A percentile compares a stretch with the other conserved stretches of the same genome.
These are phyloP conservation scores for Alectura lathami DNA, from an alignment of 2,113 vertebrate species.

Conservation along the genomic window DNA sequence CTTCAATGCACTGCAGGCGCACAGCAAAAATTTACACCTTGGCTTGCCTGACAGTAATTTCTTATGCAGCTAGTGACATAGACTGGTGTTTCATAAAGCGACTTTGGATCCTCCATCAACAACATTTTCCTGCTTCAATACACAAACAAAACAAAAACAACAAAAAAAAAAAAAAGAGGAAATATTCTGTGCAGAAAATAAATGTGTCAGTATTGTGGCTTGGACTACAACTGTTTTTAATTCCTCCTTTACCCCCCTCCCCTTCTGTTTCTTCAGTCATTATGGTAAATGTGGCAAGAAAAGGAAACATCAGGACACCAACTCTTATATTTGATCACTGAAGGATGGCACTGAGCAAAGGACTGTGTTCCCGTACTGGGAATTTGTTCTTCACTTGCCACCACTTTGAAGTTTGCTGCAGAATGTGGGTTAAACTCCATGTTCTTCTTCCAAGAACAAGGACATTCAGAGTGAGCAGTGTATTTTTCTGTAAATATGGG, in stretches of 20 bases:
- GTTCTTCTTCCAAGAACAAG: neutral
- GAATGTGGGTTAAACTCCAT: neutral
- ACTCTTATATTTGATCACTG: constrained; percentile 61
- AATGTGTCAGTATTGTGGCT: neutral
- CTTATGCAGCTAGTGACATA: neutral
- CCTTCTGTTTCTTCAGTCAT: constrained; percentile 20
- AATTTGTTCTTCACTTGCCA: neutral
- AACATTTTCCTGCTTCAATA: neutral
- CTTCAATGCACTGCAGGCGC: neutral
- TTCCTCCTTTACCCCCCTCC: neutral
- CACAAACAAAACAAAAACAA: too few species aligned
- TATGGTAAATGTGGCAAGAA: constrained; percentile 45
- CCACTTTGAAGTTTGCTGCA: neutral
- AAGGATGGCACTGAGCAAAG: neutral
- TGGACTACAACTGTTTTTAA: neutral
- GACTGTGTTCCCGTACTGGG: neutral
- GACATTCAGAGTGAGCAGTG: neutral
- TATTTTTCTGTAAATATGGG: constrained; percentile 55
- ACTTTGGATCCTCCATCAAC: neutral
- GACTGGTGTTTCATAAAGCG: neutral
- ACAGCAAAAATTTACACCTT: neutral
- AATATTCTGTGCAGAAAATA: neutral
- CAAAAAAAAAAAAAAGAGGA: neutral
- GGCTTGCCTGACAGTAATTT: neutral
- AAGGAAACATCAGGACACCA: constrained; percentile 43